Base-by-base conservation (phyloP, 2,888 invertebrate genomes). In the Drosophila dives region DNA sequence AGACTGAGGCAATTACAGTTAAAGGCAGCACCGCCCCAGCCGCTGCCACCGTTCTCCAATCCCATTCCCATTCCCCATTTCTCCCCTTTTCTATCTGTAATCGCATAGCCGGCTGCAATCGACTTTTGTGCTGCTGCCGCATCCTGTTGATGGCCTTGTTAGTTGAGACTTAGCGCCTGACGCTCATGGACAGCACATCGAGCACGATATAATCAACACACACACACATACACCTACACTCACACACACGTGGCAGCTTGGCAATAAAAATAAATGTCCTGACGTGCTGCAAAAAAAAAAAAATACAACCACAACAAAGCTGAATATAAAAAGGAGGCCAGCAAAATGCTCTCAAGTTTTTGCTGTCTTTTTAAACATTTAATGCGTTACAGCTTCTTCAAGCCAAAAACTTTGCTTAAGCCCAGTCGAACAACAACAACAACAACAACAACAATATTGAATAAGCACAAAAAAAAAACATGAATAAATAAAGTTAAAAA, bases 131-230 rank as follows among this genome's bases (percentile, higher is more conserved):
- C 81, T 71, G 69, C 75, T 77, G 70, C 68, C 78, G 85, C 80
- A 87, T 86, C 86, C 86, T 77, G 89, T 77, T 86, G 89, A 88
- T 88, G 86, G 86, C 89, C 86, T 86, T 90, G 90, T 87, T 88
- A 88, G 87, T 70, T 88, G 74, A 59, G 84, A 86, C 89, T 87
- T 89, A 84, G 68, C 79, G 72, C 73, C 67, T 67, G 59, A 32
- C 62, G 69, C 69, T 67, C 68, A 60, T 75, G 64, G 69, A 64
- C 65, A 56, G 80, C 80, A 64, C 65, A 65, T 61, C 65, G 67
- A 59, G 75, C 77, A 69, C 85, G 81, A 80, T 80, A 87, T 85
- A 89, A 80, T 85, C 88, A 84, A 89, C 74, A 17, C 45, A 76
- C 33, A 59, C 64, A 50, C 56, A 77, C 73, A 66, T 55, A 49